Evolutionary conservation across 2,888 invertebrate genomes (phyloP), one percentile per base, ranked within the genome.

Genomic region (Alloscopus bannaensis): DNA sequence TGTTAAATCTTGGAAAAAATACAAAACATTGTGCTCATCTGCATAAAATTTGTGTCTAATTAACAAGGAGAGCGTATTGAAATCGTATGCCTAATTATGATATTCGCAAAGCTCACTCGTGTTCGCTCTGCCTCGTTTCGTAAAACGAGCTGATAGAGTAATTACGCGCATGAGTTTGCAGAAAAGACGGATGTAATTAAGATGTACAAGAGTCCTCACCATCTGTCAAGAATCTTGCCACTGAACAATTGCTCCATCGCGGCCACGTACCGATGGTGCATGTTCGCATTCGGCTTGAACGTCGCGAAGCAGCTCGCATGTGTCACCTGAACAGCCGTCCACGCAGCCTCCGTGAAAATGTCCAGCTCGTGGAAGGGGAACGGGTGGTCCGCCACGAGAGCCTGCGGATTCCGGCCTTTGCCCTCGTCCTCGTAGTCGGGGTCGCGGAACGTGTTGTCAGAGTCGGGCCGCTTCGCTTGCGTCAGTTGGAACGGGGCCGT

Each of bases 221-320:
- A 83, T 76, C 81, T 65, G 55, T 79, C 75, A 66, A 72, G 69
- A 42, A 81, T 76, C 60, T 82, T 81, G 3, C 65, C 62, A 45
- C 60, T 79, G 62, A 84, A 84, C 29, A 84, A 65, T 47, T 78
- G 71, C 64, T 82, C 82, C 84, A 82, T 84, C 2, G 82, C 77
- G 2, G 75, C 57, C 2, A 80, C 80, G 47, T 71, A 84, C 11
- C 81, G 57, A 68, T 84, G 84, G 52, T 84, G 84, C 84, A 84
- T 84, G 50, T 84, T 84, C 0, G 81, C 71, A 57, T 82, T 84
- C n/a, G 79, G 80, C 45, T 81, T 79, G 36, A 84, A 84, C 24
- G 81, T 82, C 1, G 80, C 80, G 36, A 84, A 84, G 40, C 84
- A 84, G 20, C 65, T 57, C 18, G 76, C 84, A 72, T 84, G 82